Base-by-base conservation (phyloP, 2,888 invertebrate genomes). In the Bellardia pandia region DNA sequence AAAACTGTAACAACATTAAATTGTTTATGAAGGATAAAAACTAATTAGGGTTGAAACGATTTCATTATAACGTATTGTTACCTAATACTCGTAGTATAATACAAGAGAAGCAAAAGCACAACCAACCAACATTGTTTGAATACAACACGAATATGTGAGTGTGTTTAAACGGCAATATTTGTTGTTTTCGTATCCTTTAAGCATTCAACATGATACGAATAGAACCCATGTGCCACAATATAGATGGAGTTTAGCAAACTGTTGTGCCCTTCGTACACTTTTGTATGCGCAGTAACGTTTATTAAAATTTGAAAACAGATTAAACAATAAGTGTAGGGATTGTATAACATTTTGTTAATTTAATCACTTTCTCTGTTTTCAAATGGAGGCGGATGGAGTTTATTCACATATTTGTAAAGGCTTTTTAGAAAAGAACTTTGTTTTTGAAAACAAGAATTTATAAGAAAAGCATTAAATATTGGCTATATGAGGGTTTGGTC, bases 321-420 rank as follows among this genome's bases (percentile, higher is more conserved):
- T 69, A 68, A 69, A 48, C 56, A 48, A 45, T 58, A 68, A 58
- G 30, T 71, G 40, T 7, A 78, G 60, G 48, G 58, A 78, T 78
- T 78, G 72, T 64, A 72, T 80, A 80, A 72, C 64, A 80, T 80
- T 72, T 80, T 80, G 72, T 64, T 80, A 80, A 80, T 80, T 72
- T 80, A 72, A 80, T 80, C 53, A 72, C 56, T 56, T 72, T 45
- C 66, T 42, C 66, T 42, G 16, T 66, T 66, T 42, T 14, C n/a
- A 23, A 7, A 14, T 16, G n/a, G 8, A 45, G 42, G 64, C 3
- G 30, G 23, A n/a, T 4, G 40, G 66, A 40, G 23, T 6, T 37
- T 16, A 58, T 53, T 13, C 45, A 58, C 33, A 68, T 68, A 48
- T 8, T 7, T 37, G 0, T n/a, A 62, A 23, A 23, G 23, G 23